Conservation (phyloP, 2,888 invertebrate genomes). For the Neoaliturus tenellus region DNA sequence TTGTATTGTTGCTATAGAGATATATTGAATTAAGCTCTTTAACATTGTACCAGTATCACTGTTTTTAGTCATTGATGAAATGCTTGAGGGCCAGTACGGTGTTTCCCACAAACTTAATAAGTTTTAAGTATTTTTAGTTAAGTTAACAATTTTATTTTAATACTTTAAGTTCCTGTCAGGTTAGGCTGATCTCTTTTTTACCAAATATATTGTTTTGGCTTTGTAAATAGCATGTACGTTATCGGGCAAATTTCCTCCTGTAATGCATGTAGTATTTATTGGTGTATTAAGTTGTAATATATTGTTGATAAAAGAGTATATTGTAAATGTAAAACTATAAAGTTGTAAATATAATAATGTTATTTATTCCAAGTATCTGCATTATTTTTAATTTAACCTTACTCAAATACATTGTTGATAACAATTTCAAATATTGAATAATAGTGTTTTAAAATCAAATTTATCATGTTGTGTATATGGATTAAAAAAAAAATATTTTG, state of each 20-base stretch:
- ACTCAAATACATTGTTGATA: no score
- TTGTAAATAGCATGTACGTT: slow-evolving; percentile 40
- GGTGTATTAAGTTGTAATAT: slow-evolving; percentile 45
- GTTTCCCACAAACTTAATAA: neutral
- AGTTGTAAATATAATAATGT: slow-evolving; percentile 48
- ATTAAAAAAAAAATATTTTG: no score
- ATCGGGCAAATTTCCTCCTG: neutral
- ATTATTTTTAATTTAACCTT: no score
- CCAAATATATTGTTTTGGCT: slow-evolving; percentile 45
- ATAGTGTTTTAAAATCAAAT: no score
- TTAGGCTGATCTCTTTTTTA: slow-evolving; percentile 42
- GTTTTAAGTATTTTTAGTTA: neutral
- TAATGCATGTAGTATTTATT: slow-evolving; percentile 23
- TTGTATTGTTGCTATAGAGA: no score
- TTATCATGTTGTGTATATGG: no score
- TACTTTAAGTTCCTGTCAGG: slow-evolving; percentile 35
- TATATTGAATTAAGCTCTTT: no score
- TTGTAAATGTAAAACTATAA: slow-evolving; percentile 31
- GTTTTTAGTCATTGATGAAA: no score
- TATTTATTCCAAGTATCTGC: slow-evolving; percentile 12
- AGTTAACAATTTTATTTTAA: slow-evolving; percentile 4
- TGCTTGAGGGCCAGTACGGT: neutral
- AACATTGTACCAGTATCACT: no score
- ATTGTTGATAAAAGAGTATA: slow-evolving; percentile 11
- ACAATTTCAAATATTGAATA: no score